Evolutionary conservation across 2,113 vertebrate genomes (phyloP).

Genomic region (Columbina picui): DNA sequence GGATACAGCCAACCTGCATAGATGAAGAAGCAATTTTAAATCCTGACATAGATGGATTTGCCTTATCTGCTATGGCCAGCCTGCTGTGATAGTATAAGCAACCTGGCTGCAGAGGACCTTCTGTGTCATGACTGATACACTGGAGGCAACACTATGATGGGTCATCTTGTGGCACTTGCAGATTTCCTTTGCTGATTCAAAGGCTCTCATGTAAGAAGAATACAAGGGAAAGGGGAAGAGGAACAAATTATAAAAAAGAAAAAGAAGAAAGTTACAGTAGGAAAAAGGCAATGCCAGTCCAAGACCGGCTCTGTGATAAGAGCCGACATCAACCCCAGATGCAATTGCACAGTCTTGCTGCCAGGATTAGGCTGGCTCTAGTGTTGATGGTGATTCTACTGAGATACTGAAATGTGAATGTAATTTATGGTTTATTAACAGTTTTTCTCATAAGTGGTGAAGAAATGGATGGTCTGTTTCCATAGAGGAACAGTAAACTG

Average conservation of each 20-base stretch:
- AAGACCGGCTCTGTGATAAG: background rate
- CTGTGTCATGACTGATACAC: background rate
- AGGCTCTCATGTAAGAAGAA: background rate
- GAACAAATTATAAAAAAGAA: background rate
- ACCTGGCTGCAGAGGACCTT: background rate
- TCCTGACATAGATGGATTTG: background rate
- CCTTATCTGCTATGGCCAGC: background rate
- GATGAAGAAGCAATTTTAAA: background rate
- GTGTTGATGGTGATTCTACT: background rate
- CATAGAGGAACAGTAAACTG: background rate
- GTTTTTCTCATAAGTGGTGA: background rate
- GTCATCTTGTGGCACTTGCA: background rate
- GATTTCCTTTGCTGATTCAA: background rate
- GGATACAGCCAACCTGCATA: background rate
- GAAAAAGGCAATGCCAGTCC: background rate
- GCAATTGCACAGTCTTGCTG: background rate
- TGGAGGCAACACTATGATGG: accelerated
- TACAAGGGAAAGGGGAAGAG: background rate
- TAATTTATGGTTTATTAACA: background rate
- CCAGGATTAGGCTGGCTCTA: background rate
- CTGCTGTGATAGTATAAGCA: background rate
- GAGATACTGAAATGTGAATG: background rate
- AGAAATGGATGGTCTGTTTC: background rate
- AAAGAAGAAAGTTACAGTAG: background rate
- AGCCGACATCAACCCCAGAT: background rate